Conservation (phyloP, 2,888 invertebrate species). For the Pomacea canaliculata region DNA sequence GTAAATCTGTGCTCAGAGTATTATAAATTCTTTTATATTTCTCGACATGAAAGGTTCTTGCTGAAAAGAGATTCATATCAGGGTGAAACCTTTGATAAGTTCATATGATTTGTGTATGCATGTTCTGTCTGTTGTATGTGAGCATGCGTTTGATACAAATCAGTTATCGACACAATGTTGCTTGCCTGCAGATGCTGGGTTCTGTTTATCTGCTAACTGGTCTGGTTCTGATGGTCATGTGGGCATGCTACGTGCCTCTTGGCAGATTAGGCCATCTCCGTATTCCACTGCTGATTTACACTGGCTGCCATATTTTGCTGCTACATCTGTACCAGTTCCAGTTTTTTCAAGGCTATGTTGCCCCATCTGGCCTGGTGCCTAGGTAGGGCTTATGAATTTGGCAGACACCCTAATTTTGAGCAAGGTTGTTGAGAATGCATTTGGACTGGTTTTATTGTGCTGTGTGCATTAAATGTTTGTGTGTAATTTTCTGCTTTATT, state of each 20-base stretch:
- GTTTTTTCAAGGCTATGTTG: slow-evolving; percentile 81
- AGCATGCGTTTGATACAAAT: no score
- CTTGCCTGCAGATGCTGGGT: slow-evolving; percentile 72
- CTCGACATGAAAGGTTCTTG: no score
- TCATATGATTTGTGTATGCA: no score
- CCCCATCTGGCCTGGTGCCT: slow-evolving; percentile 3
- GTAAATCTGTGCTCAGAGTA: no score
- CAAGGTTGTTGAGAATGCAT: not conserved
- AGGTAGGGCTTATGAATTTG: slow-evolving; percentile 2
- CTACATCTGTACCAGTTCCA: slow-evolving; percentile 88
- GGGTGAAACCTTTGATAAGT: no score
- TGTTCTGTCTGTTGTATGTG: no score
- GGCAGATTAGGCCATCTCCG: slow-evolving; percentile 79
- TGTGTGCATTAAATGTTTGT: no score
- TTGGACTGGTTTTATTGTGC: no score
- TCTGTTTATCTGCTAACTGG: slow-evolving; percentile 90
- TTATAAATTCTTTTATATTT: no score
- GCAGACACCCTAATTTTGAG: not conserved
- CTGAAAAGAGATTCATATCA: no score
- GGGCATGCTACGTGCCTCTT: slow-evolving; percentile 82
- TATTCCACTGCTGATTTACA: slow-evolving; percentile 74
- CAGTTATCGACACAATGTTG: not conserved
- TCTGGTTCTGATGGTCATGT: slow-evolving; percentile 81
- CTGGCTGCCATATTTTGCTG: slow-evolving; percentile 80
- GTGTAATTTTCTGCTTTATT: no score